Evolutionary conservation across 2,797 vertebrate genomes (phyloP), one percentile per base, ranked within the genome.

Genomic region (Centroberyx gerrardi): DNA sequence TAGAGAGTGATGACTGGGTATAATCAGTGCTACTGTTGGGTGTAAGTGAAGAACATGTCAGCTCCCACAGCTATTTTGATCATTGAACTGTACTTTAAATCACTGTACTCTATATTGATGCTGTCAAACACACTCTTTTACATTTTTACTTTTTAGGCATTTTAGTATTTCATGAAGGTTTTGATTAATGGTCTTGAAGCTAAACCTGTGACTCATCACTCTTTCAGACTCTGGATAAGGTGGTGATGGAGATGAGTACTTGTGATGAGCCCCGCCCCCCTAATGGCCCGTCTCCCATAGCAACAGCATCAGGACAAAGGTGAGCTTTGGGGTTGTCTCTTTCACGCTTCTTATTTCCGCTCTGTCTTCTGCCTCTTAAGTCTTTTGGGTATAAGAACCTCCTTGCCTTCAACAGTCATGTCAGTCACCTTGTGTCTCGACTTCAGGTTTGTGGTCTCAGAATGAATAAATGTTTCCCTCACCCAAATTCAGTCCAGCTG

Each of bases 171-270:
- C 0, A 6, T 48, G 40, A 33, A 53, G 28, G 4, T 5, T 1
- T 8, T 28, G 18, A 8, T 59, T 51, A 8, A 53, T 9, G 1
- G 0, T 33, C 0, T 2, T 44, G 15, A 49, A 33, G 1, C 38
- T 64, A 42, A 70, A 8, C 1, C 9, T 58, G 1, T 53, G 4
- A 28, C 17, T 71, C 28, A 3, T 58, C 48, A 42, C 55, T 90
- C 5, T 88, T 82, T 84, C 88, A 99, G 98, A 96, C 95, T 38
- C 91, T 99, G 87, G 98, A 99, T 93, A 99, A 99, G 94, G 98
- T 99, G 56, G 94, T 97, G 85, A 99, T 99, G 98, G 98, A 99
- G 93, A 99, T 99, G 98, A 98, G 97, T 81, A 99, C 98, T 52
- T 99, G 98, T 91, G 98, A 99, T 85, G 97, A 99, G 78, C 98